These are phyloP conservation scores for Euura lappo DNA, from an alignment of 1,140 invertebrate genomes.

Conservation along the genomic window DNA sequence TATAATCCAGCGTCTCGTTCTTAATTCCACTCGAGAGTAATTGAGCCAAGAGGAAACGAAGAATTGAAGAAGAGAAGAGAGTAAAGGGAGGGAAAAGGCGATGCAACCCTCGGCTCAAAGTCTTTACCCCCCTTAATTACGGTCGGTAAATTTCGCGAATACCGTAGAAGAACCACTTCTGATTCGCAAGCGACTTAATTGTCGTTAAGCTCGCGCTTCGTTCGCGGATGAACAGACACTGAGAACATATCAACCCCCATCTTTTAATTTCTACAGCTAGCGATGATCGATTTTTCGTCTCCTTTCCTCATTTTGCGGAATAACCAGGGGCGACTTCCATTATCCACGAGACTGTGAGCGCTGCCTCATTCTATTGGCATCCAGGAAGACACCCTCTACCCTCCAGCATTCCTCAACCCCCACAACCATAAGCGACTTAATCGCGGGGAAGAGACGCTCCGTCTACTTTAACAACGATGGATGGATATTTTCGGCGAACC, in stretches of 20 bases:
- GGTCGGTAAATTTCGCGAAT: not conserved
- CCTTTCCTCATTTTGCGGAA: no score
- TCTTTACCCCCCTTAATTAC: not conserved
- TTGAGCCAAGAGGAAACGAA: not conserved
- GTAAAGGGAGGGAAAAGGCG: not conserved
- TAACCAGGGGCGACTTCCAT: no score
- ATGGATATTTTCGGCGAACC: not conserved
- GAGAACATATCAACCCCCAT: no score
- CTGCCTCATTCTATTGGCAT: no score
- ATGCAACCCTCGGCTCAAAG: constrained; percentile 10
- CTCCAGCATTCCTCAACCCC: not conserved
- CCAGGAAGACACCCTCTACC: not conserved
- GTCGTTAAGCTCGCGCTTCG: not conserved
- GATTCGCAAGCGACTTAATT: not conserved
- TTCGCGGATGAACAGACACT: no score
- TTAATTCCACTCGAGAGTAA: not conserved
- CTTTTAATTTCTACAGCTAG: no score
- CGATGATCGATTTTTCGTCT: no score
- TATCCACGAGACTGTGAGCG: no score
- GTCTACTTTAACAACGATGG: not conserved
- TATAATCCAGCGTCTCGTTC: no score
- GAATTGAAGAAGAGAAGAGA: not conserved
- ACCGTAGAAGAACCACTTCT: not conserved
- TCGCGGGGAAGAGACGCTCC: not conserved
- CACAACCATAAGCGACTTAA: not conserved